A percentile compares a stretch with the other conserved stretches of the same genome.
phyloP scores from a whole-genome alignment of 1,140 invertebrate genomes.

The Ylistrum balloti region DNA sequence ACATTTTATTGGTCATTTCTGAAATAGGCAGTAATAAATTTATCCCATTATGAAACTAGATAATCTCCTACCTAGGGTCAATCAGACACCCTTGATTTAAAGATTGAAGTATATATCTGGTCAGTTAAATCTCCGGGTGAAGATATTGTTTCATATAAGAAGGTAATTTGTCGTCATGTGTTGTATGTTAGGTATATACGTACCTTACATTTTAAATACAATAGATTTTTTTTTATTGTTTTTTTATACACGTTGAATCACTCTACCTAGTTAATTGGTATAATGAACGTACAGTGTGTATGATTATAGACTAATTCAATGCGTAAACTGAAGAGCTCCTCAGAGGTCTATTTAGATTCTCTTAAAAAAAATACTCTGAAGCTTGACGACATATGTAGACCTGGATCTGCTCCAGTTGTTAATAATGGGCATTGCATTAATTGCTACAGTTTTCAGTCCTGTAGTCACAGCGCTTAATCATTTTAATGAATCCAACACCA shows the following conservation, averaged over 20 bases:
- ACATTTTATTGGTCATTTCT: conserved; percentile 28
- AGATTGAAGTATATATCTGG: too few species aligned
- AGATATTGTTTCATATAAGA: too few species aligned
- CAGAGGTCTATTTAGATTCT: neutral
- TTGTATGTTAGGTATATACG: too few species aligned
- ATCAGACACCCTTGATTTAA: neutral
- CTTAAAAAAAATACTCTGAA: neutral
- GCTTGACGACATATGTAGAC: neutral
- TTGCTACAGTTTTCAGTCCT: neutral
- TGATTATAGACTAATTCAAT: neutral
- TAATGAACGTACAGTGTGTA: too few species aligned
- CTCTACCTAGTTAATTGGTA: too few species aligned
- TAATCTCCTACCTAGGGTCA: neutral
- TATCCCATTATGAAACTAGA: neutral
- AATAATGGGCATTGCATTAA: neutral
- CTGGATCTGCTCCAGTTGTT: neutral
- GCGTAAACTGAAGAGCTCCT: neutral
- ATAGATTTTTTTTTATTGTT: neutral
- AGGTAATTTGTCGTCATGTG: too few species aligned
- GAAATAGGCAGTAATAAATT: neutral
- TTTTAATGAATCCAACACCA: too few species aligned
- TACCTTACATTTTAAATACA: neutral
- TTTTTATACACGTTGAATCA: neutral
- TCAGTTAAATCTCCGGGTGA: too few species aligned
- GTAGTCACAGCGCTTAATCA: too few species aligned